A percentile compares a stretch with the other conserved stretches of the same genome.
phyloP scores from a whole-genome alignment of 2,113 vertebrate species.

The Epinephelus cyanopodus region DNA sequence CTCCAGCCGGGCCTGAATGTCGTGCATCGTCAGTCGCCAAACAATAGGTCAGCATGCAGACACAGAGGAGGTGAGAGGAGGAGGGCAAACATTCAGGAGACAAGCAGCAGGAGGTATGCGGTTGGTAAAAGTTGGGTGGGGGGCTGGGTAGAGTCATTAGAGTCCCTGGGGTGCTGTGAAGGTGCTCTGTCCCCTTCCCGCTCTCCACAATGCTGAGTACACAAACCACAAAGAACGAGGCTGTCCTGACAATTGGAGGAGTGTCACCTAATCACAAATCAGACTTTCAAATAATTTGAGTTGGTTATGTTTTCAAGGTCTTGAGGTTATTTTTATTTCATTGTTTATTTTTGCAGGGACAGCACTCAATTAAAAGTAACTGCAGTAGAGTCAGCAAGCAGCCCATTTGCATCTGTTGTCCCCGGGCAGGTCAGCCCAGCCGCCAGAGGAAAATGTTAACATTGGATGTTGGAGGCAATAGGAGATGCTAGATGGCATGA shows the following conservation, averaged over 20 bases:
- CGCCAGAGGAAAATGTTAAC: too few relatives aligned
- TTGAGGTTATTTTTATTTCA: too few relatives aligned
- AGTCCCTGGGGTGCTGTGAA: constrained; percentile 32
- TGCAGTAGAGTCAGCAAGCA: too few relatives aligned
- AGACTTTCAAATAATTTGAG: not conserved
- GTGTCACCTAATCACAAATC: constrained; percentile 4
- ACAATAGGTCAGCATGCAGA: constrained; percentile 61
- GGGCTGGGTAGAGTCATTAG: constrained; percentile 34
- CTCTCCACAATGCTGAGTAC: constrained; percentile 21
- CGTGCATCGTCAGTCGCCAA: constrained; percentile 22
- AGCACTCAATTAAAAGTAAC: too few relatives aligned
- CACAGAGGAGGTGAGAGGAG: constrained; percentile 53
- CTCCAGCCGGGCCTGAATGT: constrained; percentile 31
- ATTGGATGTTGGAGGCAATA: too few relatives aligned
- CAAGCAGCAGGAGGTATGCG: constrained; percentile 30
- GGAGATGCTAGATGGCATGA: too few relatives aligned
- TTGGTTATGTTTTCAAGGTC: not conserved
- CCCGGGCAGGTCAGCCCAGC: too few relatives aligned
- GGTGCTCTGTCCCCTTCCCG: not conserved
- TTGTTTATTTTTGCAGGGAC: too few relatives aligned
- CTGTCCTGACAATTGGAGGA: not conserved
- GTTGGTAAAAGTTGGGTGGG: constrained; percentile 17
- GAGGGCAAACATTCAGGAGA: constrained; percentile 29
- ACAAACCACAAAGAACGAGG: constrained; percentile 19
- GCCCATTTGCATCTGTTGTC: too few relatives aligned